These are phyloP conservation scores for Hymenochirus boettgeri DNA, from an alignment of 2,113 vertebrate genomes.

Conservation along the genomic window DNA sequence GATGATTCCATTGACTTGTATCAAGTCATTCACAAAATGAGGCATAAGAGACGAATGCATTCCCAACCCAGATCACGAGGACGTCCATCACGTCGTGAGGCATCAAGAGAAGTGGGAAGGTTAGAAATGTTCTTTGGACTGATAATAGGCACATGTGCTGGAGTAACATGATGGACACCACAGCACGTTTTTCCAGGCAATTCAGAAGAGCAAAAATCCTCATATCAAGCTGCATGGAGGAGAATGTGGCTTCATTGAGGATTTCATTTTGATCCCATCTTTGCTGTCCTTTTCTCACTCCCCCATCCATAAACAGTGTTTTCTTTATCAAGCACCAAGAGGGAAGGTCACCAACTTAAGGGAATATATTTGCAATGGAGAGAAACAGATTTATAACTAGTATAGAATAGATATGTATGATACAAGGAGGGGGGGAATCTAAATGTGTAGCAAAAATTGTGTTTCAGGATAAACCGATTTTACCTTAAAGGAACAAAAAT, in stretches of 20 bases:
- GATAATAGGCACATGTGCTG: constrained; percentile 82
- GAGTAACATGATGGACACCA: constrained; percentile 85
- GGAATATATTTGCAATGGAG: constrained; percentile 55
- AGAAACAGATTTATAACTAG: constrained; percentile 51
- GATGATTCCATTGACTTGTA: constrained; percentile 96
- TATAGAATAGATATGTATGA: too few relatives aligned
- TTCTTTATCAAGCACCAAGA: constrained; percentile 75
- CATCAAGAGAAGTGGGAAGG: constrained; percentile 96
- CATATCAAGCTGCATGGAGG: constrained; percentile 85
- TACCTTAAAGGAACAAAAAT: constrained; percentile 61
- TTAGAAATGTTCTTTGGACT: constrained; percentile 98
- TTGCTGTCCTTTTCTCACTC: constrained; percentile 5
- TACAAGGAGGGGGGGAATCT: constrained; percentile 41
- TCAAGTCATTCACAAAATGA: constrained; percentile 94
- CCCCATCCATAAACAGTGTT: constrained; percentile 25
- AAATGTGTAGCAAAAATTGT: constrained; percentile 15
- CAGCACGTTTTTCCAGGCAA: constrained; percentile 74
- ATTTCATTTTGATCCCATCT: constrained; percentile 69
- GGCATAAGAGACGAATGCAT: constrained; percentile 92
- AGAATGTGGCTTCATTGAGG: constrained; percentile 86
- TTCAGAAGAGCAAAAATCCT: constrained; percentile 85
- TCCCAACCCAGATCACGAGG: constrained; percentile 90
- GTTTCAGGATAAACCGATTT: background rate
- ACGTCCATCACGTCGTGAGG: constrained; percentile 81
- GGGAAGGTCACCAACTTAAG: constrained; percentile 65